A percentile compares a stretch with the other conserved stretches of the same genome.
These are phyloP conservation scores for Galeopterus variegatus DNA, from an alignment of 2,113 vertebrate species.

Conservation along the genomic window DNA sequence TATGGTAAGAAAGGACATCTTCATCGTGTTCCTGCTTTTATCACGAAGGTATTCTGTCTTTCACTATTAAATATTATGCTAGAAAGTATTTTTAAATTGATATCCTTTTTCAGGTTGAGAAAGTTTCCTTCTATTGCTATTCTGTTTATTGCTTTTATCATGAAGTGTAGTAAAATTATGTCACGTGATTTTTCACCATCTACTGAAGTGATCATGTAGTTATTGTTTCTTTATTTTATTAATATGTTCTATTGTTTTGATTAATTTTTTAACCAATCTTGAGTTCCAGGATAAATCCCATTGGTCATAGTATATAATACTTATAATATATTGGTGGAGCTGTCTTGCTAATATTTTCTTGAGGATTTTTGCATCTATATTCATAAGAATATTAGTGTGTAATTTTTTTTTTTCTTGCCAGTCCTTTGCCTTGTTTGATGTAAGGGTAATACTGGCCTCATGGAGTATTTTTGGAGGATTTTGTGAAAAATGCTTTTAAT, in stretches of 20 bases:
- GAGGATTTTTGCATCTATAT: neutral
- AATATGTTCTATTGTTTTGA: neutral
- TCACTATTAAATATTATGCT: neutral
- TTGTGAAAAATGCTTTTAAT: neutral
- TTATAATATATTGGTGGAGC: neutral
- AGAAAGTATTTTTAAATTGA: neutral
- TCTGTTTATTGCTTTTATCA: neutral
- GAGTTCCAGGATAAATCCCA: neutral
- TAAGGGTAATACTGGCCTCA: neutral
- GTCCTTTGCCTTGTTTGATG: neutral
- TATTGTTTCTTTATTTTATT: neutral
- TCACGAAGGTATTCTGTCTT: neutral
- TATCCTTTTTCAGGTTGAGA: neutral
- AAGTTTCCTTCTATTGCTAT: neutral
- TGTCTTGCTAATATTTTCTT: neutral
- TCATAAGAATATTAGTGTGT: neutral
- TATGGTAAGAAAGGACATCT: neutral
- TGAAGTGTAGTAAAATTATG: neutral
- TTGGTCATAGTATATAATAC: neutral
- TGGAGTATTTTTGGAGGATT: neutral
- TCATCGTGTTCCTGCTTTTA: neutral
- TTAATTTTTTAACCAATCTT: neutral
- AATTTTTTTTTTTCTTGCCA: neutral
- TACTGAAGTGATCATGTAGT: neutral
- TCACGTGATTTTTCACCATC: neutral